phyloP scores from a whole-genome alignment of 1,140 invertebrate genomes.

The Parapsyche elsis region DNA sequence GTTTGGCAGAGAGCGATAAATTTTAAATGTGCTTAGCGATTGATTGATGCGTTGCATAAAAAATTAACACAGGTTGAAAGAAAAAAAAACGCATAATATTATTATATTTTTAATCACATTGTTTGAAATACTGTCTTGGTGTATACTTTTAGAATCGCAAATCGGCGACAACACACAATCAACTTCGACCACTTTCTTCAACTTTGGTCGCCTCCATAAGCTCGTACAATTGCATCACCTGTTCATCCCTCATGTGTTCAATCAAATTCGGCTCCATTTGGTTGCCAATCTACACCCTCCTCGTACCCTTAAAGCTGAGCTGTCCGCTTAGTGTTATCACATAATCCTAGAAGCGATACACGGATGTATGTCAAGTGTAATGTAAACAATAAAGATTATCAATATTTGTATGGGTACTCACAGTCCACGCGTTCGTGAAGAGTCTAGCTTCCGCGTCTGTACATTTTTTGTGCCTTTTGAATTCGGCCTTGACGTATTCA shows the following conservation, averaged over 20 bases:
- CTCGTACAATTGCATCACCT: constrained; percentile 85
- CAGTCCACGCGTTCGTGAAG: constrained; percentile 92
- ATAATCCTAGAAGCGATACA: constrained; percentile 81
- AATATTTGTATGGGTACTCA: constrained; percentile 63
- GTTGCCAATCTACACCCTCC: constrained; percentile 64
- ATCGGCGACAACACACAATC: background rate
- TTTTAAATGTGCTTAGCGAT: no score
- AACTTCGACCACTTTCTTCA: background rate
- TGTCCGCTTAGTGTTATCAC: constrained; percentile 78
- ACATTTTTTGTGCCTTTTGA: constrained; percentile 86
- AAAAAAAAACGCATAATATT: no score
- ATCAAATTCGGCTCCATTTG: constrained; percentile 72
- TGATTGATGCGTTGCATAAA: no score
- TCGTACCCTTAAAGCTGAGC: constrained; percentile 71
- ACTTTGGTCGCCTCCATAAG: constrained; percentile 75
- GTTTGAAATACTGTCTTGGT: no score
- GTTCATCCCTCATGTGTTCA: constrained; percentile 81
- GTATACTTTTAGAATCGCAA: no score
- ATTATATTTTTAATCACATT: no score
- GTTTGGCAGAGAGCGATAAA: no score
- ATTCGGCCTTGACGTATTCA: constrained; percentile 91
- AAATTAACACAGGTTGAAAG: no score
- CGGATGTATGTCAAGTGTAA: constrained; percentile 47
- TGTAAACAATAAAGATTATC: background rate
- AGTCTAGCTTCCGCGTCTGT: constrained; percentile 74